These are phyloP conservation scores for Pipa parva DNA, from an alignment of 2,113 vertebrate genomes.

Conservation along the genomic window DNA sequence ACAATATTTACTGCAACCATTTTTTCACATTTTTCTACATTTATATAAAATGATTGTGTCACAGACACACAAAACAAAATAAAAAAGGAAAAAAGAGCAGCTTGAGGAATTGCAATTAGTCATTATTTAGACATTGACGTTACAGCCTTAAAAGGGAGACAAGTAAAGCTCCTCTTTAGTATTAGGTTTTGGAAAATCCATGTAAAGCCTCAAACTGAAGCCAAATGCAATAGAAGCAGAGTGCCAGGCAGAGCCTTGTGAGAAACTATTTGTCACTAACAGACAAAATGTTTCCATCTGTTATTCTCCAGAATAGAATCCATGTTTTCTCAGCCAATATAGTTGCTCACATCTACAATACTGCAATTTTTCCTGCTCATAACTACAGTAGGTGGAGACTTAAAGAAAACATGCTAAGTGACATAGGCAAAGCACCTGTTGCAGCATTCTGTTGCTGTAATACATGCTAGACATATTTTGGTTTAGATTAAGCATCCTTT, in stretches of 20 bases:
- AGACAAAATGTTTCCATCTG: conserved; percentile 22
- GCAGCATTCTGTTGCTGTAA: no score
- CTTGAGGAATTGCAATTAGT: no score
- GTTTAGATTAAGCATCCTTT: no score
- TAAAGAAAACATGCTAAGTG: no score
- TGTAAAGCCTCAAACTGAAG: conserved; percentile 1
- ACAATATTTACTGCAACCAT: no score
- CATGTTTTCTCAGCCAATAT: not conserved
- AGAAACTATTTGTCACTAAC: conserved; percentile 21
- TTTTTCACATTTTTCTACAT: no score
- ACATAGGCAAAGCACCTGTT: no score
- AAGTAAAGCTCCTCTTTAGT: not conserved
- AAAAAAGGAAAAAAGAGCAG: no score
- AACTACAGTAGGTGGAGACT: not conserved
- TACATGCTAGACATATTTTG: no score
- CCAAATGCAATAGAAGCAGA: conserved; percentile 7
- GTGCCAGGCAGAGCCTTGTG: conserved; percentile 19
- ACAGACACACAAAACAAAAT: no score
- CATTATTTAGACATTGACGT: no score
- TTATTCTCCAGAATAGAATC: not conserved
- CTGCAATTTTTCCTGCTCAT: conserved; percentile 12
- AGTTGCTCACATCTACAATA: not conserved
- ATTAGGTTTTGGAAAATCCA: not conserved
- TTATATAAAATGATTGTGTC: no score
- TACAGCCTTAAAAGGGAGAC: conserved; percentile 6